A percentile compares a stretch with the other conserved stretches of the same genome.
phyloP scores from a whole-genome alignment of 2,113 vertebrate species.

The Oceanodroma tethys region DNA sequence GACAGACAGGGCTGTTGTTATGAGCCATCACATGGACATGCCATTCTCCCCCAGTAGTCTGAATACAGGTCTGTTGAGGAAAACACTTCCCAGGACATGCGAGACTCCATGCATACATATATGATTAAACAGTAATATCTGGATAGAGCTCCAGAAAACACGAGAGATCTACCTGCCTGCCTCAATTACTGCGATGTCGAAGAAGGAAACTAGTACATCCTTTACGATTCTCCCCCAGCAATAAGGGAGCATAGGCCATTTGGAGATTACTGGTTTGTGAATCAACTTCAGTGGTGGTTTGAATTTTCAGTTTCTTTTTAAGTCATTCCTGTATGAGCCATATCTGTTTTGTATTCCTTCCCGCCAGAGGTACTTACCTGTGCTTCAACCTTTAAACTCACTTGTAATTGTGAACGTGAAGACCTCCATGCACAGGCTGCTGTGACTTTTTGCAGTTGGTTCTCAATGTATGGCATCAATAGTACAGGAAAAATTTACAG shows the following conservation, averaged over 20 bases:
- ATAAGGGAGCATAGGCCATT: neutral
- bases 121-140: neutral
- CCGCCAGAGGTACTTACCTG: neutral
- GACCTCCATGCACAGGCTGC: neutral
- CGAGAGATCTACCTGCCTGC: neutral
- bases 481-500: neutral
- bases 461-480: neutral
- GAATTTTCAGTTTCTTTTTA: neutral
- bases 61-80: neutral
- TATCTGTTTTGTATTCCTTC: neutral
- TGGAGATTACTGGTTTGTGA: neutral
- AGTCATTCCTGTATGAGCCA: neutral
- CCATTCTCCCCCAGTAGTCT: neutral
- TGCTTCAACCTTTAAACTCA: neutral
- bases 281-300: neutral
- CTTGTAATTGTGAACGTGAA: fast-evolving
- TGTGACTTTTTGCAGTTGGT: neutral
- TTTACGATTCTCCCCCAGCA: neutral
- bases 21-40: fast-evolving
- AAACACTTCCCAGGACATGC: neutral
- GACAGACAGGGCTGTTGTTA: neutral
- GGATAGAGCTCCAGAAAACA: neutral
- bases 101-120: neutral
- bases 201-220: neutral
- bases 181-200: neutral